Percentiles rank a stretch among this genome's conserved stretches.
These are phyloP conservation scores for Oscheius myriophilus DNA, from an alignment of 2,888 invertebrate species.

Conservation along the genomic window DNA sequence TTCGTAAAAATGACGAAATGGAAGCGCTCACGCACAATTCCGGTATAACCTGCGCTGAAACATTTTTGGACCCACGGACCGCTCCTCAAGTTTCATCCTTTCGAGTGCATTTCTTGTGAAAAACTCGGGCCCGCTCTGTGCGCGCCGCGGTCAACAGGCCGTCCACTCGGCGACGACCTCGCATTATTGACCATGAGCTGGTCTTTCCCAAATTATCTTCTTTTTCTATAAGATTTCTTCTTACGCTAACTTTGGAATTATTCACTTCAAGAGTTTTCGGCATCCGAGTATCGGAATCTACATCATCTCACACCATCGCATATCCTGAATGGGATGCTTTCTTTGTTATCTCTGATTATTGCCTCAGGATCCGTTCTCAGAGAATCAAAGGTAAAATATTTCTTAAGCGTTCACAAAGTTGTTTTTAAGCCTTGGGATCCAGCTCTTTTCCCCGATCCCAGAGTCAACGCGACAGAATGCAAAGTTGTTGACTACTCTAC, in stretches of 20 bases:
- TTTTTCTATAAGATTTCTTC: too few species aligned
- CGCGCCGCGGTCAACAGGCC: conserved; percentile 26
- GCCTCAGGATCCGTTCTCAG: conserved; percentile 68
- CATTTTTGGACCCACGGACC: conserved; percentile 24
- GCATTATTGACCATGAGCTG: conserved; percentile 21
- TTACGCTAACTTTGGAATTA: too few species aligned
- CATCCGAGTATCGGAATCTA: too few species aligned
- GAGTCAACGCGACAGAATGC: conserved; percentile 58
- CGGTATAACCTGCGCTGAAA: conserved; percentile 9
- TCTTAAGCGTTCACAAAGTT: not conserved
- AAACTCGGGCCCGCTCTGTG: conserved; percentile 29
- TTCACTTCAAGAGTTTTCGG: too few species aligned
- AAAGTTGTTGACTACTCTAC: conserved; percentile 57
- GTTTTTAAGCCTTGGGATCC: conserved; percentile 59
- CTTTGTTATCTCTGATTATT: conserved; percentile 66
- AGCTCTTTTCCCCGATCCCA: conserved; percentile 63
- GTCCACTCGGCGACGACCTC: conserved; percentile 25
- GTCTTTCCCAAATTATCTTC: not conserved
- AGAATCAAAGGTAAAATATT: conserved; percentile 50
- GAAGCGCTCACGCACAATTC: too few species aligned
- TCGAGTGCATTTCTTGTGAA: conserved; percentile 31
- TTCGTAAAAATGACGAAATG: too few species aligned
- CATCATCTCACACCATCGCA: too few species aligned
- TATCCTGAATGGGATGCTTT: conserved; percentile 55
- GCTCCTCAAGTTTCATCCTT: conserved; percentile 29